Conservation (phyloP, 2,797 vertebrate genomes). For the Myotis myotis region DNA sequence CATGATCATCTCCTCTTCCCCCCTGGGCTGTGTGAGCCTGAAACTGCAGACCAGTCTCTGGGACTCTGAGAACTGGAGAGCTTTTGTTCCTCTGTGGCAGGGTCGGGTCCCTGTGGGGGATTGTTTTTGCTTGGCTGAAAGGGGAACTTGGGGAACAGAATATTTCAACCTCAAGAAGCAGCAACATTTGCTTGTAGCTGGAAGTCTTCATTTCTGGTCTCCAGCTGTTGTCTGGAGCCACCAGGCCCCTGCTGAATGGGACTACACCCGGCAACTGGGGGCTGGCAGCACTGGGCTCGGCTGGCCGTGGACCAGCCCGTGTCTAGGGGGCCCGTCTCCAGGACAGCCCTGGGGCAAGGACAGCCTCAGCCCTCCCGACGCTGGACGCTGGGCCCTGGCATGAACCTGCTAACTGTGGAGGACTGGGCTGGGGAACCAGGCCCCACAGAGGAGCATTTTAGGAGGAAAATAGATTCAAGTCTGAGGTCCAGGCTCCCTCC, state of each 20-base stretch:
- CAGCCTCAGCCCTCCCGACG: fast-evolving
- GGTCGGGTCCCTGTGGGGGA: slow-evolving; percentile 27
- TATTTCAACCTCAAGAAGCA: slow-evolving; percentile 40
- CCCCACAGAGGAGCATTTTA: not conserved
- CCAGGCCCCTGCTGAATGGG: not conserved
- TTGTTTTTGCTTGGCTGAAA: slow-evolving; percentile 65
- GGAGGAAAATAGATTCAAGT: not conserved
- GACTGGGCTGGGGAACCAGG: not conserved
- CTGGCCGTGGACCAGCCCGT: not conserved
- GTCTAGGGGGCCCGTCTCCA: not conserved
- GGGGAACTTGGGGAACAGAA: slow-evolving; percentile 39
- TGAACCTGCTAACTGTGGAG: not conserved
- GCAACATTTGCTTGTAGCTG: slow-evolving; percentile 53
- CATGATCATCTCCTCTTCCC: slow-evolving; percentile 41
- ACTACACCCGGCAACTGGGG: not conserved
- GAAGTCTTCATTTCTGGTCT: slow-evolving; percentile 60
- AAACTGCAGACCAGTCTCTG: slow-evolving; percentile 41
- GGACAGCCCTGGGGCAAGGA: not conserved
- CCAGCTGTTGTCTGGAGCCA: slow-evolving; percentile 61
- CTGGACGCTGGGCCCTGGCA: not conserved
- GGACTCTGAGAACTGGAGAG: slow-evolving; percentile 50
- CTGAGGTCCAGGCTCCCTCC: not conserved
- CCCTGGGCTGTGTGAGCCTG: slow-evolving; percentile 12
- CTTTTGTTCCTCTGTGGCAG: slow-evolving; percentile 54
- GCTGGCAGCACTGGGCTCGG: fast-evolving